Evolutionary conservation across 2,888 invertebrate species (phyloP).

Genomic region (Nebria brevicollis): DNA sequence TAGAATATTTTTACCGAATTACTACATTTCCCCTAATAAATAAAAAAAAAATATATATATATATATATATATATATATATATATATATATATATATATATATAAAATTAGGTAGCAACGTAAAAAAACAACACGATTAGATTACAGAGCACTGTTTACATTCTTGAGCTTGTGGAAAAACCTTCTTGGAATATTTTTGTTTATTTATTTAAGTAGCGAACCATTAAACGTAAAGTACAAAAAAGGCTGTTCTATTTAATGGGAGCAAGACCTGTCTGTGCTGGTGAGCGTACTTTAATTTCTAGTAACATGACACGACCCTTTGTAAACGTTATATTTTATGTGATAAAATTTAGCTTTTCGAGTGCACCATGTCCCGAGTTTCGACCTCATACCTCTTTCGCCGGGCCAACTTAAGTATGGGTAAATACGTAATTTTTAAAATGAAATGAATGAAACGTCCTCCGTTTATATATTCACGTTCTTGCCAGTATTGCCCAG

Average conservation of each 20-base stretch:
- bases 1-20: neutral
- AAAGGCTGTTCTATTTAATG: slow-evolving; percentile 39
- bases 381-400: neutral
- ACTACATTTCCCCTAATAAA: neutral
- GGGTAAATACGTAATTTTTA: slow-evolving; percentile 31
- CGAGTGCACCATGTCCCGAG: slow-evolving; percentile 23
- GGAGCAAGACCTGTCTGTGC: slow-evolving; percentile 23
- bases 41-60: too few species aligned
- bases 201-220: slow-evolving; percentile 39
- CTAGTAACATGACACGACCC: slow-evolving; percentile 33
- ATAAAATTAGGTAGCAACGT: neutral
- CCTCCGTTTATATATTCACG: neutral
- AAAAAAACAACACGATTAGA: neutral
- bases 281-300: slow-evolving; percentile 32
- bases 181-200: slow-evolving; percentile 34
- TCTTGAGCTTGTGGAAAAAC: slow-evolving; percentile 17
- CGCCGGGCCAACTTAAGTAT: slow-evolving; percentile 19
- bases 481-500: neutral
- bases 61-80: too few species aligned
- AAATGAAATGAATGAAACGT: slow-evolving; percentile 22
- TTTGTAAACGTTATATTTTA: slow-evolving; percentile 41
- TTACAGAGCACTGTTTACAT: slow-evolving; percentile 23
- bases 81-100: too few species aligned
- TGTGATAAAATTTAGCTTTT: slow-evolving; percentile 34
- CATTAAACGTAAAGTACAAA: slow-evolving; percentile 43